phyloP scores from a whole-genome alignment of 2,113 vertebrate genomes.

The Sturnus vulgaris region DNA sequence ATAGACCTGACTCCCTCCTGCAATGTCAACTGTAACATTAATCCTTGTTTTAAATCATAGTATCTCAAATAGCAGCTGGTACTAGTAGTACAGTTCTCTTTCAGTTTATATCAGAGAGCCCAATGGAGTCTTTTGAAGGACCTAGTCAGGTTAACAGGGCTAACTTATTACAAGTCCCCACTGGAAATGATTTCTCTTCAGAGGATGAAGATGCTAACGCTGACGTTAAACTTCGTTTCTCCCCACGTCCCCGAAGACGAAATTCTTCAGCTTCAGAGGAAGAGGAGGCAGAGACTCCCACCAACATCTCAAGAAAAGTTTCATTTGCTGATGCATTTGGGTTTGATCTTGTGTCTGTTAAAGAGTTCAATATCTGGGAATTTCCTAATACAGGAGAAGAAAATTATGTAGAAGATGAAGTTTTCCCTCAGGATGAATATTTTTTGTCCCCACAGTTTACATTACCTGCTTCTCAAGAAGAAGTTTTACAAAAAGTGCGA shows the following conservation, averaged over 20 bases:
- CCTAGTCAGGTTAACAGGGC: slow-evolving; percentile 61
- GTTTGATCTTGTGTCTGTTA: slow-evolving; percentile 90
- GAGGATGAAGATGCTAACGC: slow-evolving; percentile 74
- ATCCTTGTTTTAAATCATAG: slow-evolving; percentile 84
- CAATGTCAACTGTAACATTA: slow-evolving; percentile 91
- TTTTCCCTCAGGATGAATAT: slow-evolving; percentile 74
- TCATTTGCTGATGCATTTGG: slow-evolving; percentile 96
- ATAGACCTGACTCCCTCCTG: slow-evolving; percentile 84
- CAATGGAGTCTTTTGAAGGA: slow-evolving; percentile 85
- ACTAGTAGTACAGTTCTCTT: slow-evolving; percentile 75
- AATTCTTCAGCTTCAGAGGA: slow-evolving; percentile 81
- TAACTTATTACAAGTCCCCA: slow-evolving; percentile 77
- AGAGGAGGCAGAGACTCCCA: slow-evolving; percentile 69
- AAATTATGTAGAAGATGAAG: slow-evolving; percentile 42
- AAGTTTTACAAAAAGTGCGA: slow-evolving; percentile 79
- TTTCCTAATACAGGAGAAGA: slow-evolving; percentile 51
- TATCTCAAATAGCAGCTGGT: slow-evolving; percentile 81
- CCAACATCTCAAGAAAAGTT: slow-evolving; percentile 80
- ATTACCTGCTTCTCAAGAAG: slow-evolving; percentile 77
- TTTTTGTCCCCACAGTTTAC: slow-evolving; percentile 83
- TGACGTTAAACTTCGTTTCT: slow-evolving; percentile 68
- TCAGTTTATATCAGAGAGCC: slow-evolving; percentile 77
- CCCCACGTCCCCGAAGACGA: slow-evolving; percentile 69
- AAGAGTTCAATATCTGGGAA: slow-evolving; percentile 86
- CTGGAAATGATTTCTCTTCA: slow-evolving; percentile 59